Base-by-base conservation (phyloP, 2,113 vertebrate species). In the Melanocharis versteri region DNA sequence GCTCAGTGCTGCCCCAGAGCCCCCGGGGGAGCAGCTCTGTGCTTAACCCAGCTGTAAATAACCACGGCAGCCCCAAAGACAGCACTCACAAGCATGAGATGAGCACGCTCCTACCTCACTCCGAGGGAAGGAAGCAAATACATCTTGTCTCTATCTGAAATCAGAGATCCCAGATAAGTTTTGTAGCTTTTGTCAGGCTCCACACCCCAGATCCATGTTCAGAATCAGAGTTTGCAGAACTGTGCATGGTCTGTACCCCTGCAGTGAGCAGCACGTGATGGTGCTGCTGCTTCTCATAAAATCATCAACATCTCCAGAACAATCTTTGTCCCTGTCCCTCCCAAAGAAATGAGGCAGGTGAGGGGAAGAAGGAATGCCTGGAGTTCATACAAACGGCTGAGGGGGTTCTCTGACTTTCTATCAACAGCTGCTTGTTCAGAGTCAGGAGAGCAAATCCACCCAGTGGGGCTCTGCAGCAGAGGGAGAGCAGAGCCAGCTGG, bases 181-280 rank as follows among this genome's bases (percentile, higher is more conserved):
- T 39, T 37, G 13, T 14, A 20, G n/a, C 3, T 68, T 64, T 35
- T 39, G 33, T 39, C 58, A 58, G 31, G 45, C 47, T 31, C 28
- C 30, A 16, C 6, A 16, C 50, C 77, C 33, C 28, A 86, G 37
- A 47, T 18, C 11, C 19, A 23, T 2, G 44, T 23, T 65, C 54
- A 65, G 56, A 58, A 76, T 22, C 56, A 57, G 54, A 51, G 33
- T 13, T 40, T 51, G 26, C 35, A 62, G 66, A 71, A 19, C 53
- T 2, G 16, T 6, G 11, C 28, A 4, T 2, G 48, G 27, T 18
- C 45, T 8, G 1, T 3, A 44, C 2, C 20, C 48, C 50, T 37
- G 57, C 68, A 44, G 33, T 0, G 8, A 2, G 1, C 45, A 30
- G n/a, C 17, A 33, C 33, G 6, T 7, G 33, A 5, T 23, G 56